Base-by-base conservation (phyloP, 2,113 vertebrate genomes). In the Gorsachius goisagi region DNA sequence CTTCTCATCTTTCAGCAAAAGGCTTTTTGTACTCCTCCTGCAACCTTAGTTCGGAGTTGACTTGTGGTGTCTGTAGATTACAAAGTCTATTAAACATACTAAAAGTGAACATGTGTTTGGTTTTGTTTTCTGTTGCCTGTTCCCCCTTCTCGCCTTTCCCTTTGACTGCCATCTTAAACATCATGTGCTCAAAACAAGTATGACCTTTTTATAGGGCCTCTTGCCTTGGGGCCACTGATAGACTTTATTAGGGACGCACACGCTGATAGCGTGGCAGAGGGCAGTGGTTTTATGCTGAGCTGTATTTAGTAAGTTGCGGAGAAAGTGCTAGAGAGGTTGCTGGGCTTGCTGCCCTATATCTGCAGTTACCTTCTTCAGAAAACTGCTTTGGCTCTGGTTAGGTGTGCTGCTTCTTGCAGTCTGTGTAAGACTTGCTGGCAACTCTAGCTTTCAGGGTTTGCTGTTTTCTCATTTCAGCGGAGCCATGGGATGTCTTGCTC, bases 231-330 rank as follows among this genome's bases (percentile, higher is more conserved):
- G 53, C 58, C 9, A 53, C 30, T 1, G 1, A 32, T 5, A 35
- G 80, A 18, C 41, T 71, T 20, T 9, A 15, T 26, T 22, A 71
- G 47, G 44, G 30, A 23, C 1, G 1, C 0, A 0, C 32, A 4
- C 1, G 5, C 47, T 72, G 80, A 17, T 9, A 52, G 24, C 0
- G 0, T 15, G 80, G 58, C 9, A 66, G 52, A 58, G 26, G 63
- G 37, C 35, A 58, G 44, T 1, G 2, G 20, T 47, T 71, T n/a
- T 49, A 24, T 71, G 59, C 35, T 13, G 3, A 62, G 22, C 50
- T 45, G n/a, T 60, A 59, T 50, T 93, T 74, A 77, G 32, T 47
- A 69, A 52, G 23, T 14, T 64, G 47, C 55, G 66, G 47, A 44
- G 33, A 74, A 81, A 68, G 33, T 67, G 39, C 30, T 56, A 78